A percentile compares a stretch with the other conserved stretches of the same genome.
Evolutionary conservation across 1,140 invertebrate genomes (phyloP).

Genomic region (Drosophila arawakana): DNA sequence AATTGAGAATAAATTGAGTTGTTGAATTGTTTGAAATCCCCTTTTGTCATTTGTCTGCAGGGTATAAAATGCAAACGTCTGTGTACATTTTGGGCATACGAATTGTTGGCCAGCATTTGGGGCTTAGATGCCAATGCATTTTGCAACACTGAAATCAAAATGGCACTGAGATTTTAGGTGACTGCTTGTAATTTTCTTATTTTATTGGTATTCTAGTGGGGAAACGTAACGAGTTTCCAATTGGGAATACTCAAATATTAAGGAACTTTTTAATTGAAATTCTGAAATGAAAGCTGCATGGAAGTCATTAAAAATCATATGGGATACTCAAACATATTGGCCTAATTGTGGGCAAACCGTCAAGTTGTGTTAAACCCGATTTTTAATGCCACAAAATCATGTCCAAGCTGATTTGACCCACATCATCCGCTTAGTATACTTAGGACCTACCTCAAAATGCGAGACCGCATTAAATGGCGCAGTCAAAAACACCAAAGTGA

Average conservation of each 20-base stretch:
- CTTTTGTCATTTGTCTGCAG: background rate
- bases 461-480: conserved; percentile 13
- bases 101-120: background rate
- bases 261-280: background rate
- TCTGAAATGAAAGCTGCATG: background rate
- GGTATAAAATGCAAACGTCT: background rate
- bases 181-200: conserved; percentile 3
- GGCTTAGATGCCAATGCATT: conserved; percentile 11
- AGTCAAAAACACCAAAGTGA: background rate
- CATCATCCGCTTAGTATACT: conserved; percentile 40
- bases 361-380: conserved; percentile 1
- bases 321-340: background rate
- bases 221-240: background rate
- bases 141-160: conserved; percentile 1
- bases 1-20: background rate
- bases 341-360: conserved; percentile 26
- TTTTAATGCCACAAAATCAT: conserved; percentile 41
- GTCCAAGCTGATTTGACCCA: conserved; percentile 51
- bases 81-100: background rate
- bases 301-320: background rate
- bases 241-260: conserved; percentile 4
- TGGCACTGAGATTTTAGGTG: conserved; percentile 13
- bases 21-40: background rate
- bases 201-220: background rate
- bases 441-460: conserved; percentile 50